Conservation (phyloP, 2,797 vertebrate species). For the Fringilla coelebs region DNA sequence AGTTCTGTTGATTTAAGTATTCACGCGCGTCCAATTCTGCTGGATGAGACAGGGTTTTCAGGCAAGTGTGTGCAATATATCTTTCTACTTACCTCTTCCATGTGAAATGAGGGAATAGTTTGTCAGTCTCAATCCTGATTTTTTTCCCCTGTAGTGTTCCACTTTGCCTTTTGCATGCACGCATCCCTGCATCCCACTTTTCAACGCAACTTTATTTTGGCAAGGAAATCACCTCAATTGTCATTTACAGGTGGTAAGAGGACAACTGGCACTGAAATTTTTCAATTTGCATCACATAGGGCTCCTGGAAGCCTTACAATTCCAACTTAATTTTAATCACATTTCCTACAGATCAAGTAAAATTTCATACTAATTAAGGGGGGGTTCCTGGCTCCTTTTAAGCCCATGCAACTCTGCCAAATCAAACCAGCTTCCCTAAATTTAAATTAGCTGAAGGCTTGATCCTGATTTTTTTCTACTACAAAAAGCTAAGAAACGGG, state of each 20-base stretch:
- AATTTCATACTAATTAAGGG: background rate
- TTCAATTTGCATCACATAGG: background rate
- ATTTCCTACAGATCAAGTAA: background rate
- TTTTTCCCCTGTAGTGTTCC: background rate
- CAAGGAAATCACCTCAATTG: background rate
- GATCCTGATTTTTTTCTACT: background rate
- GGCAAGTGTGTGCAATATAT: background rate
- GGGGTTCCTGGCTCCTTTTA: background rate
- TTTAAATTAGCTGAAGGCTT: background rate
- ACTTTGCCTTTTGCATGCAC: background rate
- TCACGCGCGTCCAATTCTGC: constrained; percentile 28
- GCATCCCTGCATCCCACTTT: background rate
- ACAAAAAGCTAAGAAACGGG: background rate
- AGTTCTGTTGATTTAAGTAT: constrained; percentile 25
- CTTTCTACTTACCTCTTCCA: background rate
- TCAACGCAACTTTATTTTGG: background rate
- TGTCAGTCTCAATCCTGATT: background rate
- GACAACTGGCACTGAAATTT: background rate
- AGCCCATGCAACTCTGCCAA: background rate
- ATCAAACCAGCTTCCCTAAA: background rate
- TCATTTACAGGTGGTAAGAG: background rate
- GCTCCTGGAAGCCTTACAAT: background rate
- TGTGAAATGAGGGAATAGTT: background rate
- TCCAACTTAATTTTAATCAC: background rate
- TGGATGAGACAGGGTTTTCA: background rate